A percentile compares a stretch with the other conserved stretches of the same genome.
Evolutionary conservation across 2,888 invertebrate species (phyloP).

Genomic region (Octodonta nipae): DNA sequence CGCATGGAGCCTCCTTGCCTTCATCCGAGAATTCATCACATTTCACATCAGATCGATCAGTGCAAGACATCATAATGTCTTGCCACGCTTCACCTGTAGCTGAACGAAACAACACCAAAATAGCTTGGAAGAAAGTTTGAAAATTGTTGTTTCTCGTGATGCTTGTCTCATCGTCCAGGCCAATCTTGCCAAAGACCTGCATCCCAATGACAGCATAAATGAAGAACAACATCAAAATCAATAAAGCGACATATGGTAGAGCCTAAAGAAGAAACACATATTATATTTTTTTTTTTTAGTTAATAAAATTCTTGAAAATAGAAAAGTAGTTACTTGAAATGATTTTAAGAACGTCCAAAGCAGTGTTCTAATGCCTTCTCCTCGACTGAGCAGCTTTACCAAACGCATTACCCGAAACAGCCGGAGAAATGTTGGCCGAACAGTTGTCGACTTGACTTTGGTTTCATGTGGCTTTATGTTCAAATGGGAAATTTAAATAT

Average conservation of each 20-base stretch:
- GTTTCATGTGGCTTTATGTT: slow-evolving; percentile 38
- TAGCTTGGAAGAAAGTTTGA: slow-evolving; percentile 94
- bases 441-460: slow-evolving; percentile 64
- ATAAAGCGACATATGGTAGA: slow-evolving; percentile 87
- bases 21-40: slow-evolving; percentile 49
- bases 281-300: no score
- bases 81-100: slow-evolving; percentile 99
- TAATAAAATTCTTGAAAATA: no score
- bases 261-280: no score
- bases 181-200: slow-evolving; percentile 83
- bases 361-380: slow-evolving; percentile 94
- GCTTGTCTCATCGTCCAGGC: slow-evolving; percentile 47
- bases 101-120: slow-evolving; percentile 88
- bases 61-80: slow-evolving; percentile 94
- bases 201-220: slow-evolving; percentile 99
- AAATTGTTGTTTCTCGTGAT: slow-evolving; percentile 97
- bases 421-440: slow-evolving; percentile 98
- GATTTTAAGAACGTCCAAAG: slow-evolving; percentile 99
- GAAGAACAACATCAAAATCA: slow-evolving; percentile 98
- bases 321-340: no score
- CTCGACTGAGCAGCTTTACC: slow-evolving; percentile 89
- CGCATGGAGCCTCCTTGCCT: slow-evolving; percentile 45
- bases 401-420: slow-evolving; percentile 98
- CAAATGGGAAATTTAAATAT: no score
- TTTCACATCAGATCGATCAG: slow-evolving; percentile 54